Conservation (phyloP, 2,113 vertebrate genomes). For the Hiodon tergisus region DNA sequence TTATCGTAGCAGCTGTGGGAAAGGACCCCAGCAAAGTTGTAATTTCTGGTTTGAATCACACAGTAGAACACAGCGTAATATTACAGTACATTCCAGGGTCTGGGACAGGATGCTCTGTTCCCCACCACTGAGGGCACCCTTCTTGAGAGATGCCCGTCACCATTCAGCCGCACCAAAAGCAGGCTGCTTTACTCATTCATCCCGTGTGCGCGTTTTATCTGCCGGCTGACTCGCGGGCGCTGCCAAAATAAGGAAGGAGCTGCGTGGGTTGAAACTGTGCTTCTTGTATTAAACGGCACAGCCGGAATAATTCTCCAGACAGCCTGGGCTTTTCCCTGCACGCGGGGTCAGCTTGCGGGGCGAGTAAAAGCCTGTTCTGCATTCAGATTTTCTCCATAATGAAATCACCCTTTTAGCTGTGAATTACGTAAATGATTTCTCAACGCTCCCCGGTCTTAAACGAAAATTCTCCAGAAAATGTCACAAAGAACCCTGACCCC, state of each 20-base stretch:
- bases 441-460: not conserved
- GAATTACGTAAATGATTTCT: no score
- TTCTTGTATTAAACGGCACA: no score
- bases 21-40: no score
- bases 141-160: not conserved
- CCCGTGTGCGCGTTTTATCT: not conserved
- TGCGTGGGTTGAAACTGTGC: not conserved
- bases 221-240: not conserved
- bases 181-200: not conserved
- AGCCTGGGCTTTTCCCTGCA: no score
- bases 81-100: not conserved
- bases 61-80: not conserved
- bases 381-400: no score
- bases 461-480: no score
- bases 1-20: no score
- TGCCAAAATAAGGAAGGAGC: not conserved
- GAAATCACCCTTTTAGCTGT: no score
- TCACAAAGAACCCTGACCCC: no score
- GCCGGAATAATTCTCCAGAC: no score
- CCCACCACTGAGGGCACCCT: not conserved
- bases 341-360: no score
- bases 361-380: no score
- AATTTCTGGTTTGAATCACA: not conserved
- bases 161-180: not conserved
- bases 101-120: not conserved